These are phyloP conservation scores for Crocidura indochinensis DNA, from an alignment of 2,797 vertebrate species.

Conservation along the genomic window DNA sequence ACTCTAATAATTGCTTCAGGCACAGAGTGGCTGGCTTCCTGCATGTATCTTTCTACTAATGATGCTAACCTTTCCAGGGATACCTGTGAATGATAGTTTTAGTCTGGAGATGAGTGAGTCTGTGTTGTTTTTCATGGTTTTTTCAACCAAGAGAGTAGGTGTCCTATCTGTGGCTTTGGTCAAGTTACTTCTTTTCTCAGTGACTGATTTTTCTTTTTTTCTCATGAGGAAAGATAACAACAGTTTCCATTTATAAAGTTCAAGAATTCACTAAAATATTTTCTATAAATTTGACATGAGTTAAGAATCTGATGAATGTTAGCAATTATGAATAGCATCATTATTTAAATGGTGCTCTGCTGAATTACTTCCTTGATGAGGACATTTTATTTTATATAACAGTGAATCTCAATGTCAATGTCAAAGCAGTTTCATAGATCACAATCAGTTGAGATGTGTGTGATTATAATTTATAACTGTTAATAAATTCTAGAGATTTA, in stretches of 20 bases:
- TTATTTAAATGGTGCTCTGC: constrained; percentile 26
- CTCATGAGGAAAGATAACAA: background rate
- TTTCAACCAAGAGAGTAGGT: background rate
- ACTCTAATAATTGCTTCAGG: background rate
- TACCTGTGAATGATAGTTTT: background rate
- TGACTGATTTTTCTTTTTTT: background rate
- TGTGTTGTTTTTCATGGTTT: constrained; percentile 6
- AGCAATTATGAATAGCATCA: background rate
- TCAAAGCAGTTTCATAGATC: background rate
- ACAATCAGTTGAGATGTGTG: background rate
- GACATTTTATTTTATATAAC: constrained; percentile 50
- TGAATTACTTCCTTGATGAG: constrained; percentile 38
- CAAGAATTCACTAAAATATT: constrained; percentile 48
- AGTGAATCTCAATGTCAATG: constrained; percentile 1
- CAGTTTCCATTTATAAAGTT: background rate
- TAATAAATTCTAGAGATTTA: constrained; percentile 32
- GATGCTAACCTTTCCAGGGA: background rate
- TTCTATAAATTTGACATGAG: background rate
- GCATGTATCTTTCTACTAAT: background rate
- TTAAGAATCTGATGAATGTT: constrained; percentile 45
- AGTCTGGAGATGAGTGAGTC: background rate
- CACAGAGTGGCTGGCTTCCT: background rate
- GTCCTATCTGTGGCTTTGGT: background rate
- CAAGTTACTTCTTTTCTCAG: background rate
- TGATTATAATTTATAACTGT: constrained; percentile 27